phyloP scores from a whole-genome alignment of 2,888 invertebrate species.

The Drosophila seclusa region DNA sequence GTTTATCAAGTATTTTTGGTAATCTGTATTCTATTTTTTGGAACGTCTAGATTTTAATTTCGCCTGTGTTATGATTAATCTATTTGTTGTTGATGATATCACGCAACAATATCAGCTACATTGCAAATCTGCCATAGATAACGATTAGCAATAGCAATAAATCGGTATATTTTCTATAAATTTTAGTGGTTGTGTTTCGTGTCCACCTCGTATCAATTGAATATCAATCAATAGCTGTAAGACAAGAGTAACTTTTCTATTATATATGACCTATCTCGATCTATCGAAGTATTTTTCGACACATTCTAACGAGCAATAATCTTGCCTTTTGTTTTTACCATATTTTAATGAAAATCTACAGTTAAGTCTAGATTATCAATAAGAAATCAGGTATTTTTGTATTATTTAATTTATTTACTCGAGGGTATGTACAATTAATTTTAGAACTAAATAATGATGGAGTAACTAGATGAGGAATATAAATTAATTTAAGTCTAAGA shows the following conservation, averaged over 20 bases:
- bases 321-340: not conserved
- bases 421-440: conserved; percentile 57
- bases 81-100: conserved; percentile 1
- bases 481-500: conserved; percentile 58
- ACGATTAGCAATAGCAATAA: conserved; percentile 1
- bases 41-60: not conserved
- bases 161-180: conserved; percentile 3
- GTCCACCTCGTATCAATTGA: conserved; percentile 6
- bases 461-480: conserved; percentile 54
- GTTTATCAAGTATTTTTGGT: not conserved
- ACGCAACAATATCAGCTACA: conserved; percentile 19
- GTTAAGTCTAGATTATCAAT: conserved; percentile 12
- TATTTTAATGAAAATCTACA: not conserved
- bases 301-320: not conserved
- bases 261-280: conserved; percentile 19
- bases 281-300: conserved; percentile 1
- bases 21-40: not conserved
- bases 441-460: conserved; percentile 66
- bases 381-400: conserved; percentile 30
- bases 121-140: conserved; percentile 4
- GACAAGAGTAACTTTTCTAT: conserved; percentile 2
- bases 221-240: conserved; percentile 7
- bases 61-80: not conserved
- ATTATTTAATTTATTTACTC: conserved; percentile 55
- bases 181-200: conserved; percentile 8